These are phyloP conservation scores for Ispidina lecontei DNA, from an alignment of 2,797 vertebrate genomes.

Conservation along the genomic window DNA sequence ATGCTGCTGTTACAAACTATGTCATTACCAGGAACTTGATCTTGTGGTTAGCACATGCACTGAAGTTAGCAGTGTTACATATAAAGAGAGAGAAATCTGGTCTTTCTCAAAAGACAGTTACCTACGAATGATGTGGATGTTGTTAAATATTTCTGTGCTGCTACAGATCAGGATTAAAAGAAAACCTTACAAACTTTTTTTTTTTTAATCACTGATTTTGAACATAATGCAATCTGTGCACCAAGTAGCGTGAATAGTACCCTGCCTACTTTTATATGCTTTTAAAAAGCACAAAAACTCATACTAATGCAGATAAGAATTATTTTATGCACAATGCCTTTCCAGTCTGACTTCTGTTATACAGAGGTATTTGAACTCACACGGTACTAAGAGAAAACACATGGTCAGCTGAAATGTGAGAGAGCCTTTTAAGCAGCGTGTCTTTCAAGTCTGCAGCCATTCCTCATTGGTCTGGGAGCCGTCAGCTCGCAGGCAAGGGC, in stretches of 20 bases:
- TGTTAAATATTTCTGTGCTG: constrained; percentile 34
- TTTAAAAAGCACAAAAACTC: constrained; percentile 53
- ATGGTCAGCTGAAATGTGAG: constrained; percentile 73
- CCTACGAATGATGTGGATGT: constrained; percentile 26
- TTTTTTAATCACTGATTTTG: constrained; percentile 26
- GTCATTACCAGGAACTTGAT: not conserved
- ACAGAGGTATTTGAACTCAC: constrained; percentile 70
- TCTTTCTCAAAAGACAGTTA: constrained; percentile 58
- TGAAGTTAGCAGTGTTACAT: not conserved
- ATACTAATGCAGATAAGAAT: not conserved
- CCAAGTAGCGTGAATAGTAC: not conserved
- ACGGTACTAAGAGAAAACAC: constrained; percentile 73
- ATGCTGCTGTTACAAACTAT: not conserved
- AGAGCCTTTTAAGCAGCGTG: constrained; percentile 61
- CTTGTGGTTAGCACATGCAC: not conserved
- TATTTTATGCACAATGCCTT: constrained; percentile 71
- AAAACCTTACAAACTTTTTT: not conserved
- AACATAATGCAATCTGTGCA: not conserved
- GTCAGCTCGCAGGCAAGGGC: not conserved
- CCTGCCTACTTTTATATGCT: not conserved
- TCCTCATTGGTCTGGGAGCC: constrained; percentile 56
- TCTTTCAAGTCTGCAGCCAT: constrained; percentile 69
- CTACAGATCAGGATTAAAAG: constrained; percentile 47
- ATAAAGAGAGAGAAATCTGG: constrained; percentile 32
- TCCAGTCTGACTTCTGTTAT: constrained; percentile 75